Evolutionary conservation across 2,797 vertebrate species (phyloP).

Genomic region (Passerculus sandwichensis): DNA sequence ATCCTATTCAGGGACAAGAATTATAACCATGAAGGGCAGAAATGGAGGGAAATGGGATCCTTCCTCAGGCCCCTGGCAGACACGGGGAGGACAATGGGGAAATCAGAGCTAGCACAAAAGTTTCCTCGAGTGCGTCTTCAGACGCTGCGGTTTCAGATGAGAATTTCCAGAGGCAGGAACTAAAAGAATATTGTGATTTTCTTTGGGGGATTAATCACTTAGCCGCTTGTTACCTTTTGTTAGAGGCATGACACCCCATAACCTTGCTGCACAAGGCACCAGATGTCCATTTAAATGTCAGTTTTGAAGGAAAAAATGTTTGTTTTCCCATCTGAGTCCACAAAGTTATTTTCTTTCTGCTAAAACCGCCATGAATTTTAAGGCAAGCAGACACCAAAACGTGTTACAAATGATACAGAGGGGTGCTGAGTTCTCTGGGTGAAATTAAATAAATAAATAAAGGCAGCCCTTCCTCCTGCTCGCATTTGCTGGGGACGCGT

Average conservation of each 20-base stretch:
- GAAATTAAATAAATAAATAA: constrained; percentile 25
- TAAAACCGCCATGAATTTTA: background rate
- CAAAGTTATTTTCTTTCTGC: background rate
- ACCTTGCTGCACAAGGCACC: constrained; percentile 3
- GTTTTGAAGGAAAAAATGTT: background rate
- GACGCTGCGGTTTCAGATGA: background rate
- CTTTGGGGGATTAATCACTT: constrained; percentile 52
- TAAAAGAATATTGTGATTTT: constrained; percentile 45
- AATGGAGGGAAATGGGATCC: constrained; percentile 31
- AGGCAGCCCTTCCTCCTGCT: background rate
- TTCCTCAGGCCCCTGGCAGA: constrained; percentile 26
- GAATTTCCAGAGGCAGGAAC: constrained; percentile 50
- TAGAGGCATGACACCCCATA: background rate
- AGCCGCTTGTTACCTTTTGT: constrained; percentile 48
- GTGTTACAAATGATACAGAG: background rate
- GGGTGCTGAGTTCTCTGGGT: background rate
- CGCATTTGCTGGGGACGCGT: constrained; percentile 76
- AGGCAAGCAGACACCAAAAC: background rate
- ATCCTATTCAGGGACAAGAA: constrained; percentile 47
- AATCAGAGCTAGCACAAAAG: constrained; percentile 21
- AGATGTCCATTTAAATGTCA: background rate
- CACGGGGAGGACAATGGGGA: background rate
- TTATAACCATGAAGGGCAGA: constrained; percentile 53
- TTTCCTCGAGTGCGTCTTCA: constrained; percentile 24
- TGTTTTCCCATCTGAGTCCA: background rate